Evolutionary conservation across 2,113 vertebrate species (phyloP).

Genomic region (Pycnonotus jocosus): DNA sequence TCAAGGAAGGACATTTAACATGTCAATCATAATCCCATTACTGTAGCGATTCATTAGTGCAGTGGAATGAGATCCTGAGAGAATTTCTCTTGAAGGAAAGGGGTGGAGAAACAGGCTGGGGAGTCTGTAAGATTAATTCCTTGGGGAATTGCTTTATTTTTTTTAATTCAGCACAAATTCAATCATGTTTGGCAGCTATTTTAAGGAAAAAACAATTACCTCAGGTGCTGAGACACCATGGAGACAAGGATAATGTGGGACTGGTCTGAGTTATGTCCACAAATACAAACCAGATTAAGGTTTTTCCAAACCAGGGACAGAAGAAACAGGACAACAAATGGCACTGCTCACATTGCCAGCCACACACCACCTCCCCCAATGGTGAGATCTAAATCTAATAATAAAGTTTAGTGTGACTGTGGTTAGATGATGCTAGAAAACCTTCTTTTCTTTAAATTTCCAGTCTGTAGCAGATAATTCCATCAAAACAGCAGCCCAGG

Average conservation of each 20-base stretch:
- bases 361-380: accelerated
- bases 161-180: neutral
- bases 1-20: neutral
- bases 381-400: neutral
- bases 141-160: neutral
- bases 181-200: neutral
- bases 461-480: neutral
- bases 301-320: neutral
- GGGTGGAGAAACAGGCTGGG: neutral
- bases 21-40: conserved; percentile 1
- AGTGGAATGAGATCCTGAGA: neutral
- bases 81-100: neutral
- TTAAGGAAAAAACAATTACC: neutral
- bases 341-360: neutral
- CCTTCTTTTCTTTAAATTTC: neutral
- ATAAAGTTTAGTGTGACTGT: accelerated
- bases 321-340: neutral
- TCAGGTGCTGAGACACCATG: neutral
- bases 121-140: neutral
- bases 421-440: neutral
- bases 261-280: neutral
- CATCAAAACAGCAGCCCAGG: neutral
- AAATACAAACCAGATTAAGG: neutral
- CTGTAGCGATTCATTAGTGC: neutral
- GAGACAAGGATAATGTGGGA: neutral